Conservation (phyloP, 2,888 invertebrate species). For the Dynastes maya region DNA sequence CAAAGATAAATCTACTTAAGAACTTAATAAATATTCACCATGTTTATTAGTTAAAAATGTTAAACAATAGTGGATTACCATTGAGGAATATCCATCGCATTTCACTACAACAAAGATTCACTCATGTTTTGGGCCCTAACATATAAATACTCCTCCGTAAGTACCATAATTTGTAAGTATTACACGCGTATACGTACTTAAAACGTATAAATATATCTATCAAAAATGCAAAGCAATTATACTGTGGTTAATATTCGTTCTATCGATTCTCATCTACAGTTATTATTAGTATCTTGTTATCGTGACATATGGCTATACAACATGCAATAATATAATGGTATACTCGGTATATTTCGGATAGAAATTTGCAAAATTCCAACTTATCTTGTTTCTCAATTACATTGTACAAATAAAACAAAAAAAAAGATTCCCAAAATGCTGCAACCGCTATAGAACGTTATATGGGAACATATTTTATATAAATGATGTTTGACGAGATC, state of each 20-base stretch:
- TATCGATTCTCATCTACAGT: slow-evolving; percentile 41
- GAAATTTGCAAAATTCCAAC: slow-evolving; percentile 3
- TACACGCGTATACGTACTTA: slow-evolving; percentile 18
- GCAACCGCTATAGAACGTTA: too few species aligned
- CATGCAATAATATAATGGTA: slow-evolving; percentile 42
- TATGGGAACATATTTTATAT: background rate
- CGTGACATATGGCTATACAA: slow-evolving; percentile 45
- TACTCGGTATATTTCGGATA: slow-evolving; percentile 8
- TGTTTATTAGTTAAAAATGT: too few species aligned
- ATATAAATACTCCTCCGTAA: too few species aligned
- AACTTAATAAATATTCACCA: background rate
- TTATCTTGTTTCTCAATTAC: slow-evolving; percentile 40
- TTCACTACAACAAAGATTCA: background rate
- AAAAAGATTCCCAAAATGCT: background rate
- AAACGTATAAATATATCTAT: slow-evolving; percentile 38
- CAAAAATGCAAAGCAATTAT: slow-evolving; percentile 47
- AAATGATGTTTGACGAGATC: too few species aligned
- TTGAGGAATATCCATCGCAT: slow-evolving; percentile 17
- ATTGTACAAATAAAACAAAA: background rate
- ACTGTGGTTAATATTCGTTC: slow-evolving; percentile 40
- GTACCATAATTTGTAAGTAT: slow-evolving; percentile 2
- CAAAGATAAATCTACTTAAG: background rate
- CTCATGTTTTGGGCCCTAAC: background rate
- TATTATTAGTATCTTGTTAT: slow-evolving; percentile 48
- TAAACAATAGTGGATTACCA: background rate